Conservation (phyloP, 2,113 vertebrate species). For the Saguinus imperator region DNA sequence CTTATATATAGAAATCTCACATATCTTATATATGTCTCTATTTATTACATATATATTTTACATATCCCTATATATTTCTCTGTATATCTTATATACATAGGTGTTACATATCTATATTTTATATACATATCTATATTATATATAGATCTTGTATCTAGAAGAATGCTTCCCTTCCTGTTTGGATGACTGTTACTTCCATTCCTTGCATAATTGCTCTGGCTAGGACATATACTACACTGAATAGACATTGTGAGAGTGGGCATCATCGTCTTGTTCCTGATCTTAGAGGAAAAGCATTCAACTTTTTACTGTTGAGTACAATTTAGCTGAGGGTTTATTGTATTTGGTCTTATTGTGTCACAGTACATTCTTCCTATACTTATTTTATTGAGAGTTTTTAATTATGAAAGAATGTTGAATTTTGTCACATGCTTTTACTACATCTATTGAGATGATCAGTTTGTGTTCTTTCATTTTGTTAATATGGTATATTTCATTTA, state of each 20-base stretch:
- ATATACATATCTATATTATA: neutral
- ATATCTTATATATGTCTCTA: neutral
- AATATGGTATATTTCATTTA: neutral
- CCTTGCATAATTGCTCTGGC: neutral
- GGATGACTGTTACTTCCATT: neutral
- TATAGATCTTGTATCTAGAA: neutral
- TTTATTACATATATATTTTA: neutral
- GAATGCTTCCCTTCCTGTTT: neutral
- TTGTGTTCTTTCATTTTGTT: neutral
- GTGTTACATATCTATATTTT: neutral
- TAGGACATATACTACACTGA: neutral
- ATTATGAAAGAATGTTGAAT: neutral
- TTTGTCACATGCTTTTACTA: neutral
- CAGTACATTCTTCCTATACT: neutral
- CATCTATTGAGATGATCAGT: neutral
- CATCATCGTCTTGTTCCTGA: neutral
- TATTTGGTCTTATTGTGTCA: neutral
- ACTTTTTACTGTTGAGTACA: neutral
- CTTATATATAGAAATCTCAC: neutral
- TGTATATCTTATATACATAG: neutral
- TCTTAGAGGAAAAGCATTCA: neutral
- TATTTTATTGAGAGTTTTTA: neutral
- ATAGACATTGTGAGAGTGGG: neutral
- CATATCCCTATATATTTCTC: neutral
- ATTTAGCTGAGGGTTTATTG: neutral